Percentiles rank a stretch among this genome's conserved stretches.
phyloP scores from a whole-genome alignment of 2,888 invertebrate genomes.

The Sympetrum striolatum region DNA sequence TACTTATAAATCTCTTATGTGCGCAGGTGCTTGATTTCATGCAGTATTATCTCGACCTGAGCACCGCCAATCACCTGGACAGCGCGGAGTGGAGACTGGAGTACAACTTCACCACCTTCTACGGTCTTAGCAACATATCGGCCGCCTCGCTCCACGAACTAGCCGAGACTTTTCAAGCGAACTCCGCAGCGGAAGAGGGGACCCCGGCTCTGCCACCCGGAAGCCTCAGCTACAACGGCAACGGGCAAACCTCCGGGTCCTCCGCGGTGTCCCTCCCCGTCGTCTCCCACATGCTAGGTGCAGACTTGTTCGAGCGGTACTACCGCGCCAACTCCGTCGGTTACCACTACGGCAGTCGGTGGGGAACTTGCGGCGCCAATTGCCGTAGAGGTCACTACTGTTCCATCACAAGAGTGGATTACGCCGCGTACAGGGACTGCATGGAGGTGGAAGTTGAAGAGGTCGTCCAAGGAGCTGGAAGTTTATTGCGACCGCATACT shows the following conservation, averaged over 20 bases:
- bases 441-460: slow-evolving; percentile 73
- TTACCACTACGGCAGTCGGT: slow-evolving; percentile 61
- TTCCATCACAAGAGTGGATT: slow-evolving; percentile 84
- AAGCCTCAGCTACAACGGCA: not conserved
- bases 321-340: slow-evolving; percentile 79
- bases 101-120: slow-evolving; percentile 83
- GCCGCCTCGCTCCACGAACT: slow-evolving; percentile 78
- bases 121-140: slow-evolving; percentile 78
- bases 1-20: no score
- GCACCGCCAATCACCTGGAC: slow-evolving; percentile 65
- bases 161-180: slow-evolving; percentile 71
- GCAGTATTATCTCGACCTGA: slow-evolving; percentile 86
- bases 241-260: not conserved
- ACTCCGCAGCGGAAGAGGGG: slow-evolving; percentile 65
- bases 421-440: slow-evolving; percentile 78
- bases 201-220: slow-evolving; percentile 63
- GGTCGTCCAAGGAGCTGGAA: not conserved
- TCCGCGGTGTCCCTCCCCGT: not conserved
- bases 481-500: not conserved
- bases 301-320: slow-evolving; percentile 66
- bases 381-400: slow-evolving; percentile 87
- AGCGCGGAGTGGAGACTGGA: slow-evolving; percentile 81
- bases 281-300: slow-evolving; percentile 7
- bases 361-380: slow-evolving; percentile 69
- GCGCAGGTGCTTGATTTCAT: slow-evolving; percentile 82